phyloP scores from a whole-genome alignment of 2,797 vertebrate genomes.

The Eremophila alpestris region DNA sequence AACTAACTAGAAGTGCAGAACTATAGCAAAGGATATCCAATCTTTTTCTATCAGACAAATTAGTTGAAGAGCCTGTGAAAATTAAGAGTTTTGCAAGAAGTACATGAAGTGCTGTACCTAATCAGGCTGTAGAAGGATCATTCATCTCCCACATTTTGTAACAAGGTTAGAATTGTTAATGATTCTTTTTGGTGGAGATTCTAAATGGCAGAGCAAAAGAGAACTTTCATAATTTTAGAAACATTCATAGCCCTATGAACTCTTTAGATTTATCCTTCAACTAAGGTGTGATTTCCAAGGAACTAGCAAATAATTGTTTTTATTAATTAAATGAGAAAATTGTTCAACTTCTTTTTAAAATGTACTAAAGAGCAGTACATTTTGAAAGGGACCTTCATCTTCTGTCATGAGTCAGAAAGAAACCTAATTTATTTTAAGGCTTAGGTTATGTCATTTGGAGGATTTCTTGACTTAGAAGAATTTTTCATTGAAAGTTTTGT shows the following conservation, averaged over 20 bases:
- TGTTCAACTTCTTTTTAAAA: not conserved
- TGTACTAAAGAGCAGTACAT: not conserved
- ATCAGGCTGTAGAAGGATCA: conserved; percentile 21
- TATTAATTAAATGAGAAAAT: conserved; percentile 30
- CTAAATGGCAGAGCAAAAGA: not conserved
- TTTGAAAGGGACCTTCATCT: not conserved
- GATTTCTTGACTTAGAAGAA: not conserved
- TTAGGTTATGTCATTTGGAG: not conserved
- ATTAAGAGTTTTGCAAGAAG: not conserved
- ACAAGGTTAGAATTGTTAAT: conserved; percentile 48
- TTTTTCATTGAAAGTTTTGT: not conserved
- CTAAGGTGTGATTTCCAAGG: conserved; percentile 23
- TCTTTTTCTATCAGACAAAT: not conserved
- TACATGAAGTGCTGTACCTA: not conserved
- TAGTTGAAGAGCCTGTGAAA: not conserved
- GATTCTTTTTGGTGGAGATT: not conserved
- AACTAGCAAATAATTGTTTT: conserved; percentile 14
- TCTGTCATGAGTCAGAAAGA: not conserved
- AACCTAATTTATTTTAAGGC: not conserved
- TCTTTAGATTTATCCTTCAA: not conserved
- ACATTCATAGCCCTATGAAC: not conserved
- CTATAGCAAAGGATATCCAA: not conserved
- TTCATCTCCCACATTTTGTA: not conserved
- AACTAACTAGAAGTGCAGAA: not conserved
- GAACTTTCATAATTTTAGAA: not conserved